These are phyloP conservation scores for Dicrurus megarhynchus DNA, from an alignment of 2,113 vertebrate genomes.

Conservation along the genomic window DNA sequence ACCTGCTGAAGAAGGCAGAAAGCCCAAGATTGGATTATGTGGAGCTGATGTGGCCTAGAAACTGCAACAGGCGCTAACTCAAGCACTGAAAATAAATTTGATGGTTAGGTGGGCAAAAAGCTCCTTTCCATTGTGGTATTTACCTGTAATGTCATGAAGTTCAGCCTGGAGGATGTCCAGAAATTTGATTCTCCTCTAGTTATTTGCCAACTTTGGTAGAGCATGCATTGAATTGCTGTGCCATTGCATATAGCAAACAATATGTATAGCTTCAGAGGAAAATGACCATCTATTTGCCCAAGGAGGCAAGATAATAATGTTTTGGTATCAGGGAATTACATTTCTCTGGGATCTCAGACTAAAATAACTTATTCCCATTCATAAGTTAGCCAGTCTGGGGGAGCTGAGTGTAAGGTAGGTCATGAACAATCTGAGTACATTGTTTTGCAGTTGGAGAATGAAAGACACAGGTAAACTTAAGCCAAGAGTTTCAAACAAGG, in stretches of 20 bases:
- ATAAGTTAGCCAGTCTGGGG: background rate
- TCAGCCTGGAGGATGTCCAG: background rate
- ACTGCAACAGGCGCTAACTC: background rate
- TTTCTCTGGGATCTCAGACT: background rate
- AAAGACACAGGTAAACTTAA: background rate
- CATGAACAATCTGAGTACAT: background rate
- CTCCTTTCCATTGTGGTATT: background rate
- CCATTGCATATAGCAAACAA: background rate
- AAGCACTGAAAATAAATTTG: background rate
- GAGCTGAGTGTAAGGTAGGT: background rate
- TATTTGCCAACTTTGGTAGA: background rate
- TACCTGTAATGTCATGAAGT: background rate
- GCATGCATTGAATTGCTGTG: background rate
- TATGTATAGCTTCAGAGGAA: background rate
- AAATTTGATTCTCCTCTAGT: background rate
- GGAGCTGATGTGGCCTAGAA: background rate
- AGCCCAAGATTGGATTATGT: background rate
- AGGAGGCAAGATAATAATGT: background rate
- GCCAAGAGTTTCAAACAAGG: background rate
- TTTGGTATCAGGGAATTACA: background rate
- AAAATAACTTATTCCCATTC: background rate
- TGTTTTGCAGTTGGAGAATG: background rate
- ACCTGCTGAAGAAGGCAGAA: background rate
- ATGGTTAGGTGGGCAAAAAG: background rate
- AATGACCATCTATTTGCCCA: background rate